These are phyloP conservation scores for Epistrophe eligans DNA, from an alignment of 2,888 invertebrate species.

Conservation along the genomic window DNA sequence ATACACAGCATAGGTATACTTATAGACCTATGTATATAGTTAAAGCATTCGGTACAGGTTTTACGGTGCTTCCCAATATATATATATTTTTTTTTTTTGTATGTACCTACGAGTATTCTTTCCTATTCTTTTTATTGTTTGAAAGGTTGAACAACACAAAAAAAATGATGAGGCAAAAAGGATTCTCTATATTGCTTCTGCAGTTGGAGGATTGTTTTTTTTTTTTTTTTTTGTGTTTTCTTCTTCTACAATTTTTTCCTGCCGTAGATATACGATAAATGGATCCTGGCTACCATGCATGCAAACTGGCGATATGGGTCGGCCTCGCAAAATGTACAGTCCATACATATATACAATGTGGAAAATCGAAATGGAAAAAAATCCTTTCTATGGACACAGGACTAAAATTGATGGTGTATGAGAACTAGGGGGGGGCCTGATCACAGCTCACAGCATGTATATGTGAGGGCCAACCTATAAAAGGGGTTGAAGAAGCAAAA, in stretches of 20 bases:
- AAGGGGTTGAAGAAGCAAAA: slow-evolving; percentile 58
- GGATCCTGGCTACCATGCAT: slow-evolving; percentile 65
- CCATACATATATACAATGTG: neutral
- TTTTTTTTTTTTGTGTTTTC: slow-evolving; percentile 16
- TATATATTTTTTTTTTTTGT: neutral
- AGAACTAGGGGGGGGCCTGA: neutral
- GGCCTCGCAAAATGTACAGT: slow-evolving; percentile 34
- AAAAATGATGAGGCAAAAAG: slow-evolving; percentile 44
- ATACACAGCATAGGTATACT: neutral
- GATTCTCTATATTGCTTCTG: slow-evolving; percentile 64
- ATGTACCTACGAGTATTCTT: neutral
- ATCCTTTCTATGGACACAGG: slow-evolving; percentile 30
- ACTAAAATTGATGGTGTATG: slow-evolving; percentile 30
- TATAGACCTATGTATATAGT: neutral
- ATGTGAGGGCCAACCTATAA: slow-evolving; percentile 47
- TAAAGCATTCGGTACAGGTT: slow-evolving; percentile 38
- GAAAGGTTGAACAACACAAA: slow-evolving; percentile 30
- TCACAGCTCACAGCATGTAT: slow-evolving; percentile 1
- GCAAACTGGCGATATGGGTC: slow-evolving; percentile 68
- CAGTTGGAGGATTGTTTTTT: slow-evolving; percentile 32
- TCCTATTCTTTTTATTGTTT: slow-evolving; percentile 54
- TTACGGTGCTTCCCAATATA: slow-evolving; percentile 48
- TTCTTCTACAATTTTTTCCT: slow-evolving; percentile 8
- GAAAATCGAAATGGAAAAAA: slow-evolving; percentile 49
- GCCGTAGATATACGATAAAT: slow-evolving; percentile 35